These are phyloP conservation scores for Eumerus sabulonum DNA, from an alignment of 2,888 invertebrate genomes.

Conservation along the genomic window DNA sequence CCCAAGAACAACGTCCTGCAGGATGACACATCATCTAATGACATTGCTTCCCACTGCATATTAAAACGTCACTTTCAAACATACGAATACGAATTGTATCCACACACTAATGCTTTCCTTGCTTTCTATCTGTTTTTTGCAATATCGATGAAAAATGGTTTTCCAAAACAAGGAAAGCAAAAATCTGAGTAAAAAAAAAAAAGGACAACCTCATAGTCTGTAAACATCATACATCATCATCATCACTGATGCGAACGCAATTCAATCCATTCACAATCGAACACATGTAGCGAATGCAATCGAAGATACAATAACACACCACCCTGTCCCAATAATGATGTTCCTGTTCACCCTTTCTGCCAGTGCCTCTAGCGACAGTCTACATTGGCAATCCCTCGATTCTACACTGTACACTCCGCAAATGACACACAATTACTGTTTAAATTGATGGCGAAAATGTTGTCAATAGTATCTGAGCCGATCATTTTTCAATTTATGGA, in stretches of 20 bases:
- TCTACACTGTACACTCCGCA: constrained; percentile 47
- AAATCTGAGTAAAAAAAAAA: constrained; percentile 22
- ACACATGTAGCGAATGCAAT: constrained; percentile 52
- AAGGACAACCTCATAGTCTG: not conserved
- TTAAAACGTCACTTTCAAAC: constrained; percentile 19
- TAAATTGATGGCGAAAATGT: constrained; percentile 67
- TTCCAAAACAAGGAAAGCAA: too few species aligned
- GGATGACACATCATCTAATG: constrained; percentile 40
- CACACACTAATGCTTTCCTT: not conserved
- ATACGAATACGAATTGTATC: constrained; percentile 2
- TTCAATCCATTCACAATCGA: constrained; percentile 56
- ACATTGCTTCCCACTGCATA: constrained; percentile 46
- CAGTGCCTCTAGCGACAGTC: not conserved
- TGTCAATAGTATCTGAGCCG: constrained; percentile 60
- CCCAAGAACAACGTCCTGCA: constrained; percentile 28
- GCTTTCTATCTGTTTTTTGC: constrained; percentile 11
- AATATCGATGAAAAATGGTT: constrained; percentile 56
- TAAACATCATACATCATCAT: constrained; percentile 65
- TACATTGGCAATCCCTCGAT: constrained; percentile 41
- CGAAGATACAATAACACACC: constrained; percentile 43
- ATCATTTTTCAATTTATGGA: constrained; percentile 63
- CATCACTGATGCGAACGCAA: constrained; percentile 24
- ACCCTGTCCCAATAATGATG: constrained; percentile 54
- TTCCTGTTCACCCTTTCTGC: constrained; percentile 44
- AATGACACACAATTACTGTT: constrained; percentile 66